Base-by-base conservation (phyloP, 2,888 invertebrate genomes). In the Aporophyla lueneburgensis region DNA sequence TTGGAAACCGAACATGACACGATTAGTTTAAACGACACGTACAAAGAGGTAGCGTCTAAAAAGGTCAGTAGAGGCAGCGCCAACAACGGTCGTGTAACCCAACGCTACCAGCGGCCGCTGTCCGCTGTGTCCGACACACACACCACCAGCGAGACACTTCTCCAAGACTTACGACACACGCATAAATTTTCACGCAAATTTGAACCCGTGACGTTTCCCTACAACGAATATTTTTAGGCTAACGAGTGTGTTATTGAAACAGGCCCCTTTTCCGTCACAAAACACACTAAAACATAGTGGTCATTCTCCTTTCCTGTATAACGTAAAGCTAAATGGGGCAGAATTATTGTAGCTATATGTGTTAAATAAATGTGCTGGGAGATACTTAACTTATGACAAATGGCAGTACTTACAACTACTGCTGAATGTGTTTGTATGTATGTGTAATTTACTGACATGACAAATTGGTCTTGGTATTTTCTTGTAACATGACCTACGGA, bases 111-210 rank as follows among this genome's bases (percentile, higher is more conserved):
- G n/a, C n/a, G n/a, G 19, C 54, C 56, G 21, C 24, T 74, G 77
- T 81, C 85, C 84, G 72, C 75, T 81, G 81, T 85, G 83, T 85
- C 87, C 83, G 85, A 86, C 87, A 87, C 88, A 76, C 88, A 86
- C 83, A 86, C 89, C 87, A 83, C 87, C 86, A 87, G 86, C 84
- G 86, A 88, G 91, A 89, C 91, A 91, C 93, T 92, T 91, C 90
- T 78, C 84, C 86, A 91, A 92, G 93, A 92, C 89, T 89, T 90
- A 93, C 91, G 93, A 92, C 91, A 89, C 84, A 87, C 87, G 90
- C 93, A 92, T 94, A 94, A 92, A 94, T 94, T 93, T 93, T 93
- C 92, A 92, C 92, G 91, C 91, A 91, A 92, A 89, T 94, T 92
- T 92, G 91, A 93, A 92, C 91, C 88, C 84, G 81, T 85, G 85